Base-by-base conservation (phyloP, 2,797 vertebrate genomes). In the Gorsachius magnificus region DNA sequence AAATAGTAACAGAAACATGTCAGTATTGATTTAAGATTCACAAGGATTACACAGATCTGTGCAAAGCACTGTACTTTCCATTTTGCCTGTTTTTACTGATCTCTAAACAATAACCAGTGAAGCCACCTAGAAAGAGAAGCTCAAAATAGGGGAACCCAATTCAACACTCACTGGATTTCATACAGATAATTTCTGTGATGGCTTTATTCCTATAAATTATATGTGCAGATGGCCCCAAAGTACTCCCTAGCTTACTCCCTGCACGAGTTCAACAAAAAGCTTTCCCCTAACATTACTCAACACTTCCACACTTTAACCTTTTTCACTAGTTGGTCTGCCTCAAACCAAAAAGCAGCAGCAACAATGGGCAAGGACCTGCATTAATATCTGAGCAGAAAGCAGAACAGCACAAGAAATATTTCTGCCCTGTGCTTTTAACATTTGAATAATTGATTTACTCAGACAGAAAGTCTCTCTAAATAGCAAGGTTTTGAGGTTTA, bases 371-470 rank as follows among this genome's bases (percentile, higher is more conserved):
- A 75, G 87, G 78, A 72, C 83, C 48, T 86, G 45, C 93, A 95
- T 97, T 88, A 96, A 93, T 95, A 93, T 95, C 92, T 95, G 88
- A 96, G 90, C n/a, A 95, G 65, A 92, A 77, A 96, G 90, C n/a
- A 95, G 65, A 92, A 77, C 10, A 74, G 77, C 48, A 35, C 26
- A 93, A 95, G 35, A 92, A 85, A 89, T 54, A 89, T 33, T 96
- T 83, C 78, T 95, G 68, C 46, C 48, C 75, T 38, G 14, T 71
- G 88, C 92, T 95, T 95, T 96, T 95, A 96, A 85, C 61, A 71
- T 80, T 93, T 96, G 68, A 97, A 95, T 95, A 96, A 96, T 97
- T 95, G 13, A 95, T 95, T 81, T 89, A 38, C 80, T 87, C 81
- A 92, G 80, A 87, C 48, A 74, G 36, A 76, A 85, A 18, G 53